A percentile compares a stretch with the other conserved stretches of the same genome.
Evolutionary conservation across 2,797 vertebrate genomes (phyloP).

Genomic region (Oreochromis grahami): DNA sequence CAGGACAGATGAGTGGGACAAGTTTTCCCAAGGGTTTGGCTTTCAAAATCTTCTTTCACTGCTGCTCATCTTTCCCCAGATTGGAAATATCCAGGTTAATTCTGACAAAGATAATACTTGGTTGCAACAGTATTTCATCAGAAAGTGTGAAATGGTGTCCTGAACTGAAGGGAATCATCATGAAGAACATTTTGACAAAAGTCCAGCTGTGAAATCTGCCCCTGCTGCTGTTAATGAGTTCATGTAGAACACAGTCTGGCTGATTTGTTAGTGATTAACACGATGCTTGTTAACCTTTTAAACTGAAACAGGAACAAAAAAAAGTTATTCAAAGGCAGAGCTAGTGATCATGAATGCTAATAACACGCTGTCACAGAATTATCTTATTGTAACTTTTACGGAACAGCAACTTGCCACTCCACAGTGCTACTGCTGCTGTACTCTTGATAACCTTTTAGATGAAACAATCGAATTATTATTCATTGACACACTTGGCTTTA

Average conservation of each 20-base stretch:
- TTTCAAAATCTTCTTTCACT: not conserved
- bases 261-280: constrained; percentile 16
- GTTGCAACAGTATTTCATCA: constrained; percentile 38
- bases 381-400: not conserved
- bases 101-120: not conserved
- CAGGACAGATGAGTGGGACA: constrained; percentile 4
- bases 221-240: constrained; percentile 17
- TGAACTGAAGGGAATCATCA: not conserved
- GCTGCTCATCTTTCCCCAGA: not conserved
- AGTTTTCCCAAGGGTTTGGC: not conserved
- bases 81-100: not conserved
- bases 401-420: not conserved
- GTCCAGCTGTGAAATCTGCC: not conserved
- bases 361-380: not conserved
- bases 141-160: constrained; percentile 3
- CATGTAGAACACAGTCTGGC: not conserved
- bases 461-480: not conserved
- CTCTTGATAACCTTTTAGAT: not conserved
- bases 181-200: not conserved
- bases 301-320: not conserved
- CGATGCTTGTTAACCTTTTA: not conserved
- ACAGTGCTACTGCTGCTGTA: not conserved
- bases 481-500: not conserved
- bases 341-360: not conserved
- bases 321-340: not conserved